These are phyloP conservation scores for Fregata magnificens DNA, from an alignment of 2,113 vertebrate species.

Conservation along the genomic window DNA sequence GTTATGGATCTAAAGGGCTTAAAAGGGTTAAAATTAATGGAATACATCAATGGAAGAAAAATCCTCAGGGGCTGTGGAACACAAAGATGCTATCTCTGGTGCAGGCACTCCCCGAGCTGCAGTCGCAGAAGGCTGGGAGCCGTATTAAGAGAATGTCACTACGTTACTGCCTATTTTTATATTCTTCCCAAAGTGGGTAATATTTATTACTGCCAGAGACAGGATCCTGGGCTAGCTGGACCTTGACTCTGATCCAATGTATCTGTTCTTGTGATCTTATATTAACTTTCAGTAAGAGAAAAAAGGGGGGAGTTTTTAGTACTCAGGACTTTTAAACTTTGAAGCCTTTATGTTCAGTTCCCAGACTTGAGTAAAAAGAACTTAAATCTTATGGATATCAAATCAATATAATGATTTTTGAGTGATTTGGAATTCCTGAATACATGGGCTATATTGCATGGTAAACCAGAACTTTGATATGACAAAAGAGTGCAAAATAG, in stretches of 20 bases:
- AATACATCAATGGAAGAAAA: neutral
- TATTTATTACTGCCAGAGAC: neutral
- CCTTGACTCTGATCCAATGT: slow-evolving; percentile 2
- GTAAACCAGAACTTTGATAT: neutral
- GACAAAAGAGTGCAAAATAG: neutral
- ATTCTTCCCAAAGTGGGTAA: neutral
- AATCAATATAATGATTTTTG: neutral
- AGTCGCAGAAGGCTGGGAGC: neutral
- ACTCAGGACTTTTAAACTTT: neutral
- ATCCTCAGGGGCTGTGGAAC: neutral
- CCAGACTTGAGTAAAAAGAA: neutral
- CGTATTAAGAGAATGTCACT: neutral
- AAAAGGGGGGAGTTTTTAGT: neutral
- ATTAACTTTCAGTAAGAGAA: neutral
- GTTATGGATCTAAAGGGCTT: neutral
- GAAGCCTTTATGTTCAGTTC: neutral
- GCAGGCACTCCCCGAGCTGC: neutral
- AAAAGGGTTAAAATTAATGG: neutral
- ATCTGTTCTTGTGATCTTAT: neutral
- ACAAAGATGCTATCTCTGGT: neutral
- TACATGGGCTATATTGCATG: neutral
- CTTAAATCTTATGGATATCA: neutral
- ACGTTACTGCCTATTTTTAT: neutral
- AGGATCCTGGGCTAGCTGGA: neutral
- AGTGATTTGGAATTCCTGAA: neutral